These are phyloP conservation scores for Cryptus viduatorius DNA, from an alignment of 2,888 invertebrate species.

Conservation along the genomic window DNA sequence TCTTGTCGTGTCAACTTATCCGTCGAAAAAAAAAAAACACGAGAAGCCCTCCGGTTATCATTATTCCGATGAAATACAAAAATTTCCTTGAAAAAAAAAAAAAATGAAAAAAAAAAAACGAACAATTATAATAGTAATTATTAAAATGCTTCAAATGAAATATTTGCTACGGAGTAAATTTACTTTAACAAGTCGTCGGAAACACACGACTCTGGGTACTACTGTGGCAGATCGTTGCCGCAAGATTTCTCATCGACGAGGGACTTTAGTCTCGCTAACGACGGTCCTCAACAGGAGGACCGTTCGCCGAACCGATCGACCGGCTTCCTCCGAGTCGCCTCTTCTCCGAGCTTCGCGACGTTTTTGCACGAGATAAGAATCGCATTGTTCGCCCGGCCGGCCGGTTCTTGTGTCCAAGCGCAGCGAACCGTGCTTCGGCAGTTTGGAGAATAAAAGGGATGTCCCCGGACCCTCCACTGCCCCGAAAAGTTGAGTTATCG, in stretches of 20 bases:
- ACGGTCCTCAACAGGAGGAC: neutral
- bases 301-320: conserved; percentile 16
- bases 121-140: no score
- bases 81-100: no score
- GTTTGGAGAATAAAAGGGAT: conserved; percentile 63
- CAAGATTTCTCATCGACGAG: conserved; percentile 4
- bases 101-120: no score
- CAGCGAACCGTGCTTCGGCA: conserved; percentile 26
- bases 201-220: neutral
- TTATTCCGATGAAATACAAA: neutral
- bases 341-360: conserved; percentile 15
- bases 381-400: conserved; percentile 65
- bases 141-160: no score
- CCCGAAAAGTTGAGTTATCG: conserved; percentile 23
- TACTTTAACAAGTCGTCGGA: no score
- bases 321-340: neutral
- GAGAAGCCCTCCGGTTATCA: neutral
- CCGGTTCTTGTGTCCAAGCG: conserved; percentile 56
- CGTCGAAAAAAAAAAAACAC: neutral
- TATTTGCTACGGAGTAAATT: no score
- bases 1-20: neutral
- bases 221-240: neutral
- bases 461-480: conserved; percentile 31
- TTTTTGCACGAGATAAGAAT: conserved; percentile 67
- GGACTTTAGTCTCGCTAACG: conserved; percentile 9